Conservation (phyloP, 2,888 invertebrate species). For the Lucinisca nassula region DNA sequence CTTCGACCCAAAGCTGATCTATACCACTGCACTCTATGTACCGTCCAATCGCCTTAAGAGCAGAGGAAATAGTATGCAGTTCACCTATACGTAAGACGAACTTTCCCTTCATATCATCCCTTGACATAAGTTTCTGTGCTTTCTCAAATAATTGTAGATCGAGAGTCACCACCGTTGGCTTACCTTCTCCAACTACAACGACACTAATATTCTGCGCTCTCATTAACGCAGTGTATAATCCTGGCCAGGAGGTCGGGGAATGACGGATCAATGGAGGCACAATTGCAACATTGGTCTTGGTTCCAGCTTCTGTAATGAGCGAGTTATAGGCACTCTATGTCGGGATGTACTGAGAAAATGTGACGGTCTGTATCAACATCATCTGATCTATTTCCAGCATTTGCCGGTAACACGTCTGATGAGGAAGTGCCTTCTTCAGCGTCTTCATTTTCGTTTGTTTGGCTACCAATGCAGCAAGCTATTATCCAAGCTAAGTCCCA, state of each 20-base stretch:
- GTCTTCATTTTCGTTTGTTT: no score
- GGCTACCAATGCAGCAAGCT: neutral
- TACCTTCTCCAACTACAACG: neutral
- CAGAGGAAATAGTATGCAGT: slow-evolving; percentile 1
- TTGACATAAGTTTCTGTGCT: neutral
- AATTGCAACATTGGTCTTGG: neutral
- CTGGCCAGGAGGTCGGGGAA: neutral
- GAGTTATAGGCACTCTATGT: slow-evolving; percentile 6
- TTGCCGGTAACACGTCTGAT: no score
- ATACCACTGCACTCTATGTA: slow-evolving; percentile 13
- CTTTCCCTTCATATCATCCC: neutral
- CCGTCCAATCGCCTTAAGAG: neutral
- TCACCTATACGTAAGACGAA: neutral
- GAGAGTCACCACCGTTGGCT: neutral
- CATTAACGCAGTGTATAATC: neutral
- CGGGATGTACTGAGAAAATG: neutral
- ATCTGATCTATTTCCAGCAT: no score
- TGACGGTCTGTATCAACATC: no score
- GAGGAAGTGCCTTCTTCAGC: no score
- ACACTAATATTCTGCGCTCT: slow-evolving; percentile 8
- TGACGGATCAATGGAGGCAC: neutral
- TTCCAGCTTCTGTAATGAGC: neutral
- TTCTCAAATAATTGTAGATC: neutral
- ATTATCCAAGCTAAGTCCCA: slow-evolving; percentile 6
- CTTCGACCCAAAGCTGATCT: slow-evolving; percentile 13